These are phyloP conservation scores for Homarus americanus DNA, from an alignment of 1,140 invertebrate genomes.

Conservation along the genomic window DNA sequence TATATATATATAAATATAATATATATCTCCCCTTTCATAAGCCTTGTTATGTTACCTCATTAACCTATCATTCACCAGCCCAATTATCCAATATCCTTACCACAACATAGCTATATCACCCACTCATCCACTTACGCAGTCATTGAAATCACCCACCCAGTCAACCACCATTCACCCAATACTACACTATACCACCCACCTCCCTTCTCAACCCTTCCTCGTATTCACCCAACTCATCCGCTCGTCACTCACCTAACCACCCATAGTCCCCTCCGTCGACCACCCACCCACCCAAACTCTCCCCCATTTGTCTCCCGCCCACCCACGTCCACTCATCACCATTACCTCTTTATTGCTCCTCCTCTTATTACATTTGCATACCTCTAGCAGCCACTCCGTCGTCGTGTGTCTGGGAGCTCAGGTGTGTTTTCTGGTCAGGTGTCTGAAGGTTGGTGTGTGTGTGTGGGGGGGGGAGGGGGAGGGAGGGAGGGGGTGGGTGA, in stretches of 20 bases:
- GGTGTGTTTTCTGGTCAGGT: no score
- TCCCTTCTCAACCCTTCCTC: background rate
- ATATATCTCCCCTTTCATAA: no score
- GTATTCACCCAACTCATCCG: background rate
- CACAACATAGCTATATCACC: no score
- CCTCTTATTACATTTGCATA: slow-evolving; percentile 40
- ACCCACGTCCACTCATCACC: slow-evolving; percentile 26
- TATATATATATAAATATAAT: no score
- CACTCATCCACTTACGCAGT: no score
- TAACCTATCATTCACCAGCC: no score
- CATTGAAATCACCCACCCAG: background rate
- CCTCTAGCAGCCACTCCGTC: background rate
- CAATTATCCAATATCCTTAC: no score
- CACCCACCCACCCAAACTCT: background rate
- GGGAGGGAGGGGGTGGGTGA: no score
- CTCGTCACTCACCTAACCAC: background rate
- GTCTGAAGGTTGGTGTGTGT: no score
- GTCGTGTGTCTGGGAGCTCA: background rate
- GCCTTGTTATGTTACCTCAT: no score
- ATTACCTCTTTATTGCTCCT: slow-evolving; percentile 25
- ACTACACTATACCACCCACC: background rate
- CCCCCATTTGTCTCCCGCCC: slow-evolving; percentile 4
- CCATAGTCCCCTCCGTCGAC: background rate
- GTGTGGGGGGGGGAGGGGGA: no score
- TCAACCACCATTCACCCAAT: background rate